Evolutionary conservation across 23 tunicate species (phyloP).

Genomic region (Ascidia mentula): DNA sequence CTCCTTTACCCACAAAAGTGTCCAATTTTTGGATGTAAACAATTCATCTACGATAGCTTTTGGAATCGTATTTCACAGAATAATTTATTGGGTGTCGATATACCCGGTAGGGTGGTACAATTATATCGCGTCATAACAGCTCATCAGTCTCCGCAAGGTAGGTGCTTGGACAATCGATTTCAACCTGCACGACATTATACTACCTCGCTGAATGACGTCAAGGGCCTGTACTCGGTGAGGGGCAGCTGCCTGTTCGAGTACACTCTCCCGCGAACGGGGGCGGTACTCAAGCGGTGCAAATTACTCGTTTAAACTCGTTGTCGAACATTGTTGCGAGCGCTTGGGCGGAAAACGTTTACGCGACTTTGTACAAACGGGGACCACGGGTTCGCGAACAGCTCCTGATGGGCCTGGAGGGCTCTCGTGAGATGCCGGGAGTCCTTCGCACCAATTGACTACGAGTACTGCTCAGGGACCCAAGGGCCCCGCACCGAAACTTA

Average conservation of each 20-base stretch:
- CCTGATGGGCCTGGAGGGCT: background rate
- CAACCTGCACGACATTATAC: no score
- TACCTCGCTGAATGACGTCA: background rate
- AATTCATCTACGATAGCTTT: no score
- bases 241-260: background rate
- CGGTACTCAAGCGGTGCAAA: background rate
- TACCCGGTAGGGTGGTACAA: no score
- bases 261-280: background rate
- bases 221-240: background rate
- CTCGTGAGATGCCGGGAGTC: background rate
- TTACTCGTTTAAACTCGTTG: constrained; percentile 7
- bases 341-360: constrained; percentile 13
- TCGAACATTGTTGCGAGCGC: constrained; percentile 12
- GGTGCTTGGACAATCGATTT: background rate
- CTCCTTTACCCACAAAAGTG: no score
- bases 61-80: no score
- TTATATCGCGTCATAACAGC: no score
- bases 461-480: background rate
- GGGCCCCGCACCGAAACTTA: background rate
- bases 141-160: no score
- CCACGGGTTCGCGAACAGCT: constrained; percentile 4
- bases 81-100: no score
- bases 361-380: background rate
- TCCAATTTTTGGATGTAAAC: no score
- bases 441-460: background rate